phyloP scores from a whole-genome alignment of 1,140 invertebrate genomes.

The Lethrus apterus region DNA sequence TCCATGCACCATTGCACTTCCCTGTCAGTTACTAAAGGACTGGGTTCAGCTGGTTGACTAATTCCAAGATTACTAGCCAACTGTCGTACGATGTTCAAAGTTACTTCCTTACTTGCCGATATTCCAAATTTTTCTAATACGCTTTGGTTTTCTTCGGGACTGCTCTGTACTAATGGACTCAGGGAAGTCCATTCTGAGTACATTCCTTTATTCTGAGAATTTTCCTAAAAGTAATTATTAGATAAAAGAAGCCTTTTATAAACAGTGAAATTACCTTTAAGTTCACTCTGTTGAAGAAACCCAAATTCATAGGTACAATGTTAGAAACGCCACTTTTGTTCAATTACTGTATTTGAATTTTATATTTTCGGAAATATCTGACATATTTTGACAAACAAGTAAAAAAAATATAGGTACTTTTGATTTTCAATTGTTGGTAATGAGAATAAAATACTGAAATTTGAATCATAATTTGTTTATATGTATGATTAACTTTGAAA shows the following conservation, averaged over 20 bases:
- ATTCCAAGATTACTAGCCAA: constrained; percentile 70
- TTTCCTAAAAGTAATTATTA: constrained; percentile 38
- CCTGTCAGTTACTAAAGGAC: constrained; percentile 63
- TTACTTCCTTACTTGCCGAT: constrained; percentile 70
- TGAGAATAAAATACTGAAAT: too few species aligned
- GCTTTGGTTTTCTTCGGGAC: constrained; percentile 60
- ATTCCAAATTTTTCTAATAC: constrained; percentile 82
- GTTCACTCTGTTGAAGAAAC: constrained; percentile 66
- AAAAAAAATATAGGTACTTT: too few species aligned
- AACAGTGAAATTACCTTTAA: constrained; percentile 48
- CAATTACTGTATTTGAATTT: too few species aligned
- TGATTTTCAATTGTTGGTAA: too few species aligned
- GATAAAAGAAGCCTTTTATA: constrained; percentile 11
- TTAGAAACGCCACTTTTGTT: too few species aligned
- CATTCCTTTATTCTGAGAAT: constrained; percentile 57
- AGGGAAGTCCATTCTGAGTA: constrained; percentile 81
- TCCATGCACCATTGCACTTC: constrained; percentile 89
- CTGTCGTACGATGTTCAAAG: constrained; percentile 73
- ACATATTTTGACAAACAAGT: too few species aligned
- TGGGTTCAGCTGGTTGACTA: constrained; percentile 67
- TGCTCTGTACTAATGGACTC: constrained; percentile 55
- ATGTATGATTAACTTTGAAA: too few species aligned
- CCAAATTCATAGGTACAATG: constrained; percentile 56
- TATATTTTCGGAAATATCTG: too few species aligned
- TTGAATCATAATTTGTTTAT: too few species aligned